These are phyloP conservation scores for Falco columbarius DNA, from an alignment of 2,797 vertebrate species.

Conservation along the genomic window DNA sequence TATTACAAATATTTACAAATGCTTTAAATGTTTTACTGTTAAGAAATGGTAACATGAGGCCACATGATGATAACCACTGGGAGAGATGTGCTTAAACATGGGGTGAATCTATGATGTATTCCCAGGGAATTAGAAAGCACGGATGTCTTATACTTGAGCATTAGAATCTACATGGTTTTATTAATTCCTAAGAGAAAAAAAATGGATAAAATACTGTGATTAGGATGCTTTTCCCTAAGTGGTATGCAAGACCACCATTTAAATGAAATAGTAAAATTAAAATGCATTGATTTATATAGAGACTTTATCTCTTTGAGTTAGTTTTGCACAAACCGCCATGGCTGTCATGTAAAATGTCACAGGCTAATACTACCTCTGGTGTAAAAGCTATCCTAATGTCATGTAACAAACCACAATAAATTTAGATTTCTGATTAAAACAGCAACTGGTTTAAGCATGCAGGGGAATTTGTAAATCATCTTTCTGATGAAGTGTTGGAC, in stretches of 20 bases:
- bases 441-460: neutral
- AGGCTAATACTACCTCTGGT: neutral
- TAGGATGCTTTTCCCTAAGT: neutral
- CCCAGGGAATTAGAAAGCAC: neutral
- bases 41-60: neutral
- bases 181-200: neutral
- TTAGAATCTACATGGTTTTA: neutral
- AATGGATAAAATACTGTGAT: neutral
- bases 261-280: neutral
- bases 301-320: neutral
- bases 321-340: neutral
- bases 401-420: neutral
- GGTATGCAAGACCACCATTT: neutral
- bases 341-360: neutral
- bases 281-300: neutral
- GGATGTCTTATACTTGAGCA: neutral
- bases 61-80: accelerated
- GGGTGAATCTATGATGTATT: neutral
- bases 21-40: neutral
- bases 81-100: neutral
- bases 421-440: neutral
- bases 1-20: too few species aligned
- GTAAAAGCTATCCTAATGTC: neutral
- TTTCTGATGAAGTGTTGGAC: neutral
- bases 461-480: neutral